These are phyloP conservation scores for Drosophila rhopaloa DNA, from an alignment of 1,140 invertebrate genomes.

Conservation along the genomic window DNA sequence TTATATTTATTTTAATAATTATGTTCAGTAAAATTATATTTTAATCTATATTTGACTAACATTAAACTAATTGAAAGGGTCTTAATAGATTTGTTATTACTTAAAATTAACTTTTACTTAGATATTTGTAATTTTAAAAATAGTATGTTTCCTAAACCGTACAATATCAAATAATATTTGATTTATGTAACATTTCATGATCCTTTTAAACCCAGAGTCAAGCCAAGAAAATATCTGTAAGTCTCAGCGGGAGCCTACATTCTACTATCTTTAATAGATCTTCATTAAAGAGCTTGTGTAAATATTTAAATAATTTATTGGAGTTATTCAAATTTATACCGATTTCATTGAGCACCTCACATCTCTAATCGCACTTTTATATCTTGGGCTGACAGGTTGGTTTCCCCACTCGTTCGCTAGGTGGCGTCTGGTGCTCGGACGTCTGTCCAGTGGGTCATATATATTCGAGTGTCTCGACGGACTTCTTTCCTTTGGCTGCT, in stretches of 20 bases:
- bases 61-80: too few species aligned
- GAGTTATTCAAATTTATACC: not conserved
- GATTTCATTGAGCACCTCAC: conserved; percentile 4
- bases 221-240: too few species aligned
- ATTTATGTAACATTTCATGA: too few species aligned
- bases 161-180: too few species aligned
- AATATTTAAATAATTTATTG: not conserved
- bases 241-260: too few species aligned
- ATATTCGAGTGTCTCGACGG: conserved; percentile 33
- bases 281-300: not conserved
- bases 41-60: too few species aligned
- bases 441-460: conserved; percentile 40
- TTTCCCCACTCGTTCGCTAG: conserved; percentile 60
- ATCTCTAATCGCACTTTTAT: conserved; percentile 52
- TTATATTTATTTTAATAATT: not conserved
- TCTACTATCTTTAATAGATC: too few species aligned
- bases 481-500: conserved; percentile 61
- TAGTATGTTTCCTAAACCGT: too few species aligned
- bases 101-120: too few species aligned
- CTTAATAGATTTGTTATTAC: too few species aligned
- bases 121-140: too few species aligned
- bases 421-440: conserved; percentile 63
- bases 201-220: too few species aligned
- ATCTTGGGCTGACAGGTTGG: conserved; percentile 74
- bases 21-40: not conserved